These are phyloP conservation scores for Psittacula derbiana DNA, from an alignment of 2,797 vertebrate species.

Conservation along the genomic window DNA sequence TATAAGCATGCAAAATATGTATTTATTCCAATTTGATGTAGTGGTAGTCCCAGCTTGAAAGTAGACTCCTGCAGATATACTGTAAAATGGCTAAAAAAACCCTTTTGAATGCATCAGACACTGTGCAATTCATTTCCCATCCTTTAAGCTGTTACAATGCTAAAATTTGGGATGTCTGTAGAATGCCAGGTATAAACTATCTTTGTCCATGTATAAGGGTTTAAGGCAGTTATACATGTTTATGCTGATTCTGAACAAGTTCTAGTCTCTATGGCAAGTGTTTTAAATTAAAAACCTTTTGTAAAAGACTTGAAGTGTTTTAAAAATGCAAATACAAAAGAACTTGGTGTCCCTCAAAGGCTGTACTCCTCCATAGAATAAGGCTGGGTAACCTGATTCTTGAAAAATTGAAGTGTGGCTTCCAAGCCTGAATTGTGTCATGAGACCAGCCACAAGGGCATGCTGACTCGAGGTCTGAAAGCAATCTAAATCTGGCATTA, in stretches of 20 bases:
- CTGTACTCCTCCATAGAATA: background rate
- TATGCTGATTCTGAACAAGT: background rate
- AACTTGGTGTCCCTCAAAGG: background rate
- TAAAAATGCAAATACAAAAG: background rate
- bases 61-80: background rate
- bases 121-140: background rate
- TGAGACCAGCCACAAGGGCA: background rate
- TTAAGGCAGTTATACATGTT: background rate
- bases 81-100: background rate
- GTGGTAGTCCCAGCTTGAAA: background rate
- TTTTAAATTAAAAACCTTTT: background rate
- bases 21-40: slow-evolving; percentile 13
- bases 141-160: background rate
- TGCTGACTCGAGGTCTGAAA: background rate
- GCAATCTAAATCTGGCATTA: background rate
- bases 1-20: background rate
- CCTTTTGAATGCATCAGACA: background rate
- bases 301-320: background rate
- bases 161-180: background rate
- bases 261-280: background rate
- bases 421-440: background rate
- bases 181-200: background rate
- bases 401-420: background rate
- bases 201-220: background rate
- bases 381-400: background rate